Evolutionary conservation across 2,888 invertebrate species (phyloP), one percentile per base, ranked within the genome.

Genomic region (Protonemura montana): DNA sequence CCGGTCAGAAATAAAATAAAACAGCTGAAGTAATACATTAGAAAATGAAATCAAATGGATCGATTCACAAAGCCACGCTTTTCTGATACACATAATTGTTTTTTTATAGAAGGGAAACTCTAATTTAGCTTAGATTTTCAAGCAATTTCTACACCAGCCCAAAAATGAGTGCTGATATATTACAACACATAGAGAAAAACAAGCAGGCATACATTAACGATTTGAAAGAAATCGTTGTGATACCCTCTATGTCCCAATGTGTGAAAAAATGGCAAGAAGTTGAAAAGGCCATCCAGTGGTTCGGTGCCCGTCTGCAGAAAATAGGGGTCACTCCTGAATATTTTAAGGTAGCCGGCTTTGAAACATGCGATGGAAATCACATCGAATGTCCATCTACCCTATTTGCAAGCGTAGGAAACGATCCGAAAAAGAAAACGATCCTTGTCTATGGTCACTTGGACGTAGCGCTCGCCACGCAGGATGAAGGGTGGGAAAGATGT

Each of bases 361-460:
- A 81, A 13, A 81, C 81, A 13, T 29, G n/a, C 13, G 59, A 27
- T 0, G 59, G 76, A 13, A 30, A 30, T n/a, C 25, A 6, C n/a
- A 27, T 28, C 5, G 27, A 84, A 76, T 28, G 59, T 3, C 84
- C 84, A n/a, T 29, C 13, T 5, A 76, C 59, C 10, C 28, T 84
- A 1, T 16, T 76, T 16, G 84, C 84, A 13, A 59, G 26, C 27
- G 25, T 84, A 42, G 84, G 84, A 26, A 28, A 28, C 84, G 84
- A 84, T 29, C 84, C 59, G 6, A 84, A 59, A 1, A 84, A 84
- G 84, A 84, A 84, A 25, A 84, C 84, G 0, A 26, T 84, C 13
- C 59, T 59, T n/a, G 84, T 84, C 5, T 84, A 84, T 29, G 84
- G 84, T 29, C 59, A 84, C 76, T 16, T 84, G n/a, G 84, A 84